These are phyloP conservation scores for Taenioides sp. DNA, from an alignment of 2,797 vertebrate genomes.

Conservation along the genomic window DNA sequence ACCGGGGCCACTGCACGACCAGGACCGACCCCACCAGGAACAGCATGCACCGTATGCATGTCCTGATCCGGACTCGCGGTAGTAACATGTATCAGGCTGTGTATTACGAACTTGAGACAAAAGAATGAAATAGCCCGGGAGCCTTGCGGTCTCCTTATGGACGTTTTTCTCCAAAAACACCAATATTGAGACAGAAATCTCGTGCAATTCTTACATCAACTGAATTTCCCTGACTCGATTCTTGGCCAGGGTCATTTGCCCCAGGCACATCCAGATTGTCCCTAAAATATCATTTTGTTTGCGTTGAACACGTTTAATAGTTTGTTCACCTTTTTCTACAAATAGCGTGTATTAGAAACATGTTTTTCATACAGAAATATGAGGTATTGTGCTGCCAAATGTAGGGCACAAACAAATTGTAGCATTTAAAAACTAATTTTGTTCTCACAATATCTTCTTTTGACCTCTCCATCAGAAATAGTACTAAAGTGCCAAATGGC, in stretches of 20 bases:
- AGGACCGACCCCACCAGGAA: neutral
- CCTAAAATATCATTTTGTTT: neutral
- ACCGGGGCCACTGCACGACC: conserved; percentile 44
- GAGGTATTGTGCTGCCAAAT: neutral
- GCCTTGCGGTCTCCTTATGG: neutral
- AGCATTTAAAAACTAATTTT: neutral
- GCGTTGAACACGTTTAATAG: neutral
- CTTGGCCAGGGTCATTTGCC: neutral
- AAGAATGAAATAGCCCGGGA: neutral
- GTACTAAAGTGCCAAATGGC: neutral
- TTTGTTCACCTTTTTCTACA: neutral
- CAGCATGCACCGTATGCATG: neutral
- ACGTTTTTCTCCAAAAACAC: neutral
- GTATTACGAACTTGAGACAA: neutral
- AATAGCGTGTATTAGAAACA: neutral
- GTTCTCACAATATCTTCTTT: neutral
- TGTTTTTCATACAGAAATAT: neutral
- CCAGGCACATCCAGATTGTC: neutral
- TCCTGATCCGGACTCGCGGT: neutral
- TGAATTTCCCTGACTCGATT: neutral
- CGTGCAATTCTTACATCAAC: neutral
- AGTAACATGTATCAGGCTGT: neutral
- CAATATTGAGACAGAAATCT: neutral
- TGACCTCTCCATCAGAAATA: neutral
- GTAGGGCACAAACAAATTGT: neutral